These are phyloP conservation scores for Neocrepidodera transversa DNA, from an alignment of 2,888 invertebrate species.

Conservation along the genomic window DNA sequence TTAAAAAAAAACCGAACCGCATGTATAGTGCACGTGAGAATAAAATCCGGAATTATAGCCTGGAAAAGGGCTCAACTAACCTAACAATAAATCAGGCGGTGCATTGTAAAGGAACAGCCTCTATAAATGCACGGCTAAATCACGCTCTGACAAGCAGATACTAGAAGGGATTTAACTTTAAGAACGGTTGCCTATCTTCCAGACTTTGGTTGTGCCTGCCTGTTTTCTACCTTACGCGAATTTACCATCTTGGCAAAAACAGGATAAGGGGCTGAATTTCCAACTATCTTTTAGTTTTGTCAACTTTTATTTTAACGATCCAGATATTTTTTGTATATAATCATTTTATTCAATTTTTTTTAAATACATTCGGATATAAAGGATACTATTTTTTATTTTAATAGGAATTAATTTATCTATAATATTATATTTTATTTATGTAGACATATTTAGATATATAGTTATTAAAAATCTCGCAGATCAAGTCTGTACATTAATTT, in stretches of 20 bases:
- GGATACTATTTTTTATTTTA: too few species aligned
- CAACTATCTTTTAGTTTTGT: background rate
- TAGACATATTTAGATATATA: too few species aligned
- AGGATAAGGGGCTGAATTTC: constrained; percentile 16
- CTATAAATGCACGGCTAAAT: constrained; percentile 59
- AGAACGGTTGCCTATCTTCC: constrained; percentile 44
- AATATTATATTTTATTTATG: too few species aligned
- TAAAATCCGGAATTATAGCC: constrained; percentile 50
- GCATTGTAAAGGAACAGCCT: constrained; percentile 51
- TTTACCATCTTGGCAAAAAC: constrained; percentile 17
- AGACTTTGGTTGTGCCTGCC: constrained; percentile 20
- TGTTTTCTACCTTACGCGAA: constrained; percentile 29
- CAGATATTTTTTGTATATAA: background rate
- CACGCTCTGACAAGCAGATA: constrained; percentile 58
- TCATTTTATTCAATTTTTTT: too few species aligned
- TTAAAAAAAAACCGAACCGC: constrained; percentile 21
- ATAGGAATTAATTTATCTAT: too few species aligned
- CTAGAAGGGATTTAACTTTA: constrained; percentile 56
- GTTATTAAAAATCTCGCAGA: too few species aligned
- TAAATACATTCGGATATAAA: too few species aligned
- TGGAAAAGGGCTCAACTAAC: constrained; percentile 53
- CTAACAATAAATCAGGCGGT: constrained; percentile 57
- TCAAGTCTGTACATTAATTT: too few species aligned
- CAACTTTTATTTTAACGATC: background rate
- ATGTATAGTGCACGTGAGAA: constrained; percentile 42